Percentiles rank a stretch among this genome's conserved stretches.
Conservation (phyloP, 2,797 vertebrate species). For the Karalla daura region DNA sequence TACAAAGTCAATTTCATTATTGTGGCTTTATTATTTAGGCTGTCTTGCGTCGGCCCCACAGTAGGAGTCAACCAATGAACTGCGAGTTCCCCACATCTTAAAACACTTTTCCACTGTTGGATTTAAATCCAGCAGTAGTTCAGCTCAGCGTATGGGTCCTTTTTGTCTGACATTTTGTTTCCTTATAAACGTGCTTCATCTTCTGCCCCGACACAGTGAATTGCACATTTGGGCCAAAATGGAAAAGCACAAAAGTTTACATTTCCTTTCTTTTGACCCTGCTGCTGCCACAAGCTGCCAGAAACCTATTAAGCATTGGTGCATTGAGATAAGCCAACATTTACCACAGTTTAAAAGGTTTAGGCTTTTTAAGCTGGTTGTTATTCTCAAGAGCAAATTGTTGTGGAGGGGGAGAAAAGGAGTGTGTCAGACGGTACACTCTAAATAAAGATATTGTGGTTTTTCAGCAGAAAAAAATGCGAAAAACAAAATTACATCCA, state of each 20-base stretch:
- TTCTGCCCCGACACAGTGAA: background rate
- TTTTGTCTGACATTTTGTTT: background rate
- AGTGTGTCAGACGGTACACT: background rate
- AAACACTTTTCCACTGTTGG: background rate
- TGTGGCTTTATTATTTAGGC: too few species aligned
- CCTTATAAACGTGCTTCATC: background rate
- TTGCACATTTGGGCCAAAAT: background rate
- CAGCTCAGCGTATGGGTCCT: background rate
- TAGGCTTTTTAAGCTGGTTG: background rate
- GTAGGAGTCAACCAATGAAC: background rate
- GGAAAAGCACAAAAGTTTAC: background rate
- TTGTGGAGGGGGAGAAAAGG: too few species aligned
- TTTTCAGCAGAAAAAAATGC: background rate
- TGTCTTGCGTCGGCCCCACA: too few species aligned
- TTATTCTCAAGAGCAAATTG: background rate
- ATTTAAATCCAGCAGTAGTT: background rate
- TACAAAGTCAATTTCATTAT: background rate
- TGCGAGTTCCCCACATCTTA: background rate
- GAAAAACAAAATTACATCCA: too few species aligned
- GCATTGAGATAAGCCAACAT: background rate
- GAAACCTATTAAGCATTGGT: background rate
- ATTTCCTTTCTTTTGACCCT: background rate
- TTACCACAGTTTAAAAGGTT: background rate
- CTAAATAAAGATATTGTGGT: background rate
- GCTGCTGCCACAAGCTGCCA: background rate